These are phyloP conservation scores for Mormyrus lacerda DNA, from an alignment of 2,113 vertebrate species.

Conservation along the genomic window DNA sequence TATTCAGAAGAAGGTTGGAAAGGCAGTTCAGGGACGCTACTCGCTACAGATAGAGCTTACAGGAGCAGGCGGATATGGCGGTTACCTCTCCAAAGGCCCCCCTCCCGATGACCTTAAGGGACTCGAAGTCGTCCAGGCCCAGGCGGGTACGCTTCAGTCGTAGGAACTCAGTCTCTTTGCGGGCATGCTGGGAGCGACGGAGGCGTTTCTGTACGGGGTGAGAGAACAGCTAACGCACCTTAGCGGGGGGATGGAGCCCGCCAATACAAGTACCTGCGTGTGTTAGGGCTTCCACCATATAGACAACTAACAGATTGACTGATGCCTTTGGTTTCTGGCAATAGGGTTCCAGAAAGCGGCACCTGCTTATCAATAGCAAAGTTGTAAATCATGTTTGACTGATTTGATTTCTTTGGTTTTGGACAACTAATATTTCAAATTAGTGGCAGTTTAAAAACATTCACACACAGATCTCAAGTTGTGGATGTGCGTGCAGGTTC, in stretches of 20 bases:
- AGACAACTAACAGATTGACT: background rate
- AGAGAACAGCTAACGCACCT: background rate
- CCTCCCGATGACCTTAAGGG: slow-evolving; percentile 76
- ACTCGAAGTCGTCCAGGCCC: slow-evolving; percentile 76
- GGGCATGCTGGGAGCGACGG: slow-evolving; percentile 68
- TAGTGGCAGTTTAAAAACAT: background rate
- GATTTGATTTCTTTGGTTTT: background rate
- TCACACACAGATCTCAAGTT: background rate
- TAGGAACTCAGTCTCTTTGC: slow-evolving; percentile 75
- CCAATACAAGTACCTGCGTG: background rate
- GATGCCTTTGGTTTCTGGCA: background rate
- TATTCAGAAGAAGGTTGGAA: background rate
- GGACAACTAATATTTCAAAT: background rate
- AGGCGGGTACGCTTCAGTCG: slow-evolving; percentile 74
- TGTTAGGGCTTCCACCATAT: background rate
- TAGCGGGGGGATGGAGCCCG: background rate
- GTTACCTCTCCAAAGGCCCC: slow-evolving; percentile 77
- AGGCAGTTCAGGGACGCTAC: background rate
- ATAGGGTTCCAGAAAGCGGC: background rate
- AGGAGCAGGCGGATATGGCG: background rate
- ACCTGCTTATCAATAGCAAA: background rate
- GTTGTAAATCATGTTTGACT: background rate
- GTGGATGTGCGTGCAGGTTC: background rate
- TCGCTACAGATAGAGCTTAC: background rate
- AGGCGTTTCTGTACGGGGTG: slow-evolving; percentile 58